Evolutionary conservation across 2,888 invertebrate species (phyloP).

Genomic region (Crematogaster levior): DNA sequence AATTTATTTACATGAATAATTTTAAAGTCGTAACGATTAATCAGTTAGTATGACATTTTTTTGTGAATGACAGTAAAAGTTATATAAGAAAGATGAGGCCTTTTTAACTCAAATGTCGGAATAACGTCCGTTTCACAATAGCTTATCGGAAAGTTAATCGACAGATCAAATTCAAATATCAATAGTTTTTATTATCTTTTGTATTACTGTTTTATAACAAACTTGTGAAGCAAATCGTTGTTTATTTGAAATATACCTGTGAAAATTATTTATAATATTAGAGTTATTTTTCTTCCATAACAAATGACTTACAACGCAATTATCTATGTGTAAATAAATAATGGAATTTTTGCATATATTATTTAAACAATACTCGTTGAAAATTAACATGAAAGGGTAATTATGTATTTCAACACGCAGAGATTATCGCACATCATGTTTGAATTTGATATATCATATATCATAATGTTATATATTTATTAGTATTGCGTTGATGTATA

Average conservation of each 20-base stretch:
- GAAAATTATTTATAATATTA: neutral
- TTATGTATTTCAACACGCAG: neutral
- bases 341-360: neutral
- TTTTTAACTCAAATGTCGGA: neutral
- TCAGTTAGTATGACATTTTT: neutral
- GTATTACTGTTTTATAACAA: neutral
- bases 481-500: neutral
- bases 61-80: neutral
- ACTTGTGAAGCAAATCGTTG: neutral
- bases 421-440: neutral
- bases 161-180: neutral
- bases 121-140: neutral
- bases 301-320: neutral
- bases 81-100: neutral
- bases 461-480: conserved; percentile 28
- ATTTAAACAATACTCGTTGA: neutral
- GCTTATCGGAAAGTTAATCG: neutral
- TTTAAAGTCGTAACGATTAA: neutral
- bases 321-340: neutral
- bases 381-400: conserved; percentile 16
- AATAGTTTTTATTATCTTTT: no score
- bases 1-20: neutral
- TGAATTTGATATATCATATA: conserved; percentile 7
- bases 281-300: neutral
- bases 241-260: neutral